These are phyloP conservation scores for Pyrocephalus nanus DNA, from an alignment of 2,797 vertebrate genomes.

Conservation along the genomic window DNA sequence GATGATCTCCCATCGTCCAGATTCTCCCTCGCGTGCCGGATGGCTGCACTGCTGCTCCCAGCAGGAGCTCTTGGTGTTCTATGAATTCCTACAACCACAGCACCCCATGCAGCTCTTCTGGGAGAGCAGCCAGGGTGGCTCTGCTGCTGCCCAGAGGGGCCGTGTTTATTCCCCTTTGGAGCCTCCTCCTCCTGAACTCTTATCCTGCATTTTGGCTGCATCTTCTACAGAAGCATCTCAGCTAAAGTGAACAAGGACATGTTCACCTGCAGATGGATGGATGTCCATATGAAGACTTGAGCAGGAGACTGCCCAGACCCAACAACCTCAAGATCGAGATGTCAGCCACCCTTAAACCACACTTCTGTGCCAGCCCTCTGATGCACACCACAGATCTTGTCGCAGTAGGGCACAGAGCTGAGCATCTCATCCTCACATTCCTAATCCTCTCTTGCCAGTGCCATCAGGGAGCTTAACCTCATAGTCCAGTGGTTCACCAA, in stretches of 20 bases:
- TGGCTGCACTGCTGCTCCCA: not conserved
- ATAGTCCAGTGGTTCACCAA: not conserved
- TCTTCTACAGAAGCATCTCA: not conserved
- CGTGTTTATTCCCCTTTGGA: not conserved
- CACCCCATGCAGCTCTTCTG: fast-evolving
- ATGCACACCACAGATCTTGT: not conserved
- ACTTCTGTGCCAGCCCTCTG: not conserved
- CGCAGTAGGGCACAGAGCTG: not conserved
- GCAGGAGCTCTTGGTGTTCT: not conserved
- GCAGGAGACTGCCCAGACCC: not conserved
- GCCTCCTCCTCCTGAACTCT: not conserved
- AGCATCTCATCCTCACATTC: not conserved
- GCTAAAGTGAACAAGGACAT: not conserved
- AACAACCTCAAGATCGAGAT: not conserved
- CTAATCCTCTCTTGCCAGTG: not conserved
- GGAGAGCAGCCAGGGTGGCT: not conserved
- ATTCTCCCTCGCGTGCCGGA: not conserved
- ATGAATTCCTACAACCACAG: not conserved
- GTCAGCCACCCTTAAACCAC: not conserved
- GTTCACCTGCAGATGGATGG: not conserved
- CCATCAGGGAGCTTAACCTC: not conserved
- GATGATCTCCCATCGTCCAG: not conserved
- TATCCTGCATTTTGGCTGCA: not conserved
- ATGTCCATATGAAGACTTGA: not conserved
- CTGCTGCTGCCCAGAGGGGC: not conserved